Base-by-base conservation (phyloP, 2,888 invertebrate genomes). In the Penaeus monodon region DNA sequence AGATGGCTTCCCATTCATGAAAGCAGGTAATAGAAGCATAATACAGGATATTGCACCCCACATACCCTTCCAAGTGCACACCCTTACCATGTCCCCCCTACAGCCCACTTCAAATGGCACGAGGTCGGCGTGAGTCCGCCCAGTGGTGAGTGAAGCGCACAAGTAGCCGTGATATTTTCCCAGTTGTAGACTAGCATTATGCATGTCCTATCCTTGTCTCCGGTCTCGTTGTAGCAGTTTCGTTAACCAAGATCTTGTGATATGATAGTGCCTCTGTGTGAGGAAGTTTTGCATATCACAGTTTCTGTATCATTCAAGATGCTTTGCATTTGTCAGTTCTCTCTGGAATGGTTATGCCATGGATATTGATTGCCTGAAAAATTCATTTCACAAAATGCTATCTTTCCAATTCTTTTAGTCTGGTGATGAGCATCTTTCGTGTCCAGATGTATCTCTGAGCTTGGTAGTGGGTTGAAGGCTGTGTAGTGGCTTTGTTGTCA, bases 41-140 rank as follows among this genome's bases (percentile, higher is more conserved):
- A 57, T 57, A 57, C 57, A 57, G 57, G 57, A 57, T 57, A 57
- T 57, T 57, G 57, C 57, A 57, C 57, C 57, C 57, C 76, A 38
- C 44, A 38, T n/a, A n/a, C n/a, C 38, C 44, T 76, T 76, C 76
- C 27, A 81, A 68, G 76, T 81, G 63, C 76, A 81, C 86, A 85
- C 73, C 80, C 85, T 85, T 79, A 85, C 73, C 80, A 80, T 87
- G 78, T 82, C 86, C 82, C 82, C 70, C 65, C 88, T 78, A 84
- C 88, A 88, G 88, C 88, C 74, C 84, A 88, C 88, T 88, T 88
- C 88, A 88, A 88, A 84, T 88, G 88, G 88, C 84, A 84, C 84
- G 88, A 88, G 84, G 88, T 84, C 29, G 88, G 88, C 66, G 84
- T 84, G 84, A 88, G 84, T 80, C 88, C 88, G 20, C 88, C 88